These are phyloP conservation scores for Aricia agestis DNA, from an alignment of 1,140 invertebrate genomes.

Conservation along the genomic window DNA sequence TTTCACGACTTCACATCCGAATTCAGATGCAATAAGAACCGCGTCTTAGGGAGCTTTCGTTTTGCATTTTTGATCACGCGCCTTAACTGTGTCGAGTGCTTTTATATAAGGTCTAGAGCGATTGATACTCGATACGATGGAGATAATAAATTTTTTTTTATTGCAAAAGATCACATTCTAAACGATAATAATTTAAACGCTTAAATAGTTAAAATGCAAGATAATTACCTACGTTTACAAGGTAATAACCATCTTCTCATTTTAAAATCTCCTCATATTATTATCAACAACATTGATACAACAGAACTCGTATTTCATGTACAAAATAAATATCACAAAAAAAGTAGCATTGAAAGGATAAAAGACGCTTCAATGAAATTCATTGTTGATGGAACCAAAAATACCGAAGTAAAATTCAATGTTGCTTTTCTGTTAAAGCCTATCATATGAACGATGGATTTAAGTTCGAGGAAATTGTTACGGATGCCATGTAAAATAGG, in stretches of 20 bases:
- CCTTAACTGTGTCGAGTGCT: slow-evolving; percentile 27
- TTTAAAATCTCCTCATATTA: no score
- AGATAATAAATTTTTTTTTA: background rate
- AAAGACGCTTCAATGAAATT: background rate
- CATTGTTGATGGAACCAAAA: background rate
- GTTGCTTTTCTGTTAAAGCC: background rate
- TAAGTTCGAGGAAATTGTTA: background rate
- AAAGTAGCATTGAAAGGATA: background rate
- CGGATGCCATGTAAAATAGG: background rate
- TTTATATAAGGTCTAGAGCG: slow-evolving; percentile 27
- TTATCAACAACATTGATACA: no score
- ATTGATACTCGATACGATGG: slow-evolving; percentile 31
- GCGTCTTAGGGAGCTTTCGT: slow-evolving; percentile 17
- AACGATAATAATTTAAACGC: no score
- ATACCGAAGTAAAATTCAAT: background rate
- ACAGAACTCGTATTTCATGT: background rate
- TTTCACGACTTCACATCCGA: background rate
- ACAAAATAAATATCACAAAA: background rate
- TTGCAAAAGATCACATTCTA: no score
- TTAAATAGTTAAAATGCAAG: no score
- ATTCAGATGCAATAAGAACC: slow-evolving; percentile 15
- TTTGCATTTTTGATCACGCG: slow-evolving; percentile 36
- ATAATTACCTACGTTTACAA: no score
- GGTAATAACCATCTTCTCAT: no score
- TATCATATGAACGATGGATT: background rate